phyloP scores from a whole-genome alignment of 2,113 vertebrate genomes.

The Cricetomys ansorgei region DNA sequence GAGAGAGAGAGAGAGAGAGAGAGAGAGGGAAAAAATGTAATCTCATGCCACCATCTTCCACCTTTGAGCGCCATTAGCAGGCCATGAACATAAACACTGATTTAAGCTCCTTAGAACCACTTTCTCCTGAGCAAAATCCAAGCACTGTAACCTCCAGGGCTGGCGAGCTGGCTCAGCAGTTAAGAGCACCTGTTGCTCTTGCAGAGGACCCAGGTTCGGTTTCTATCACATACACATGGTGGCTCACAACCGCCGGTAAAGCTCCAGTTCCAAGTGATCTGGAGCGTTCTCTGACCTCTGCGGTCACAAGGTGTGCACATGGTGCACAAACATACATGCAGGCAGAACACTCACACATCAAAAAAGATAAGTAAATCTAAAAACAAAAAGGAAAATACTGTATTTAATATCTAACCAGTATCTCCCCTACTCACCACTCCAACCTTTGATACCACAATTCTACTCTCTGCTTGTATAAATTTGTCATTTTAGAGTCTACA shows the following conservation, averaged over 20 bases:
- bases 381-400: neutral
- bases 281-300: neutral
- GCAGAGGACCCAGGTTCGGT: neutral
- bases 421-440: neutral
- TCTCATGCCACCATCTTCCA: neutral
- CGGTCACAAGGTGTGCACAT: neutral
- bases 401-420: neutral
- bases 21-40: neutral
- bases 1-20: neutral
- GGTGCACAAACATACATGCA: neutral
- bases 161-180: neutral
- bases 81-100: conserved; percentile 4
- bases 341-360: neutral
- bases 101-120: neutral
- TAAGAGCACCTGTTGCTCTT: neutral
- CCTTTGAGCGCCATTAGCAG: neutral
- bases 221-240: neutral
- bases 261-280: neutral
- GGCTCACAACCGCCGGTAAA: neutral
- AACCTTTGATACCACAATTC: neutral
- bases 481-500: neutral
- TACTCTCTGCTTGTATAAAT: neutral
- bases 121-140: neutral
- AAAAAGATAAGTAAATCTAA: neutral
- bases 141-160: neutral